A percentile compares a stretch with the other conserved stretches of the same genome.
phyloP scores from a whole-genome alignment of 2,797 vertebrate species.

The Podarcis siculus region DNA sequence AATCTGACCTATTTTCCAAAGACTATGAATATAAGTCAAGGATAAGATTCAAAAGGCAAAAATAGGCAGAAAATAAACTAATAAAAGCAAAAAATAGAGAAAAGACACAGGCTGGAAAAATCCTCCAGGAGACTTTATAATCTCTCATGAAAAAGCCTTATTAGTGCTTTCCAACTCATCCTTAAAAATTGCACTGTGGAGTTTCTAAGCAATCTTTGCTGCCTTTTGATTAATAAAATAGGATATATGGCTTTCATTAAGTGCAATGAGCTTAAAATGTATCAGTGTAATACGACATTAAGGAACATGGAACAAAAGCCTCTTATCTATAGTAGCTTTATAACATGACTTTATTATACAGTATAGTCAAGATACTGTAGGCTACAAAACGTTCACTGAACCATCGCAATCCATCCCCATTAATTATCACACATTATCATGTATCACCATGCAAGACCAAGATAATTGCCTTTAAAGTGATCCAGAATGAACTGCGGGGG shows the following conservation, averaged over 20 bases:
- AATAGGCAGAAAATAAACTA: constrained; percentile 1
- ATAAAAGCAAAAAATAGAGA: constrained; percentile 10
- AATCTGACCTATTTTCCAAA: constrained; percentile 37
- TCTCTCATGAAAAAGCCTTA: constrained; percentile 26
- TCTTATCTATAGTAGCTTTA: constrained; percentile 52
- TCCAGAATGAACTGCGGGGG: constrained; percentile 55
- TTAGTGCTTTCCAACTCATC: constrained; percentile 39
- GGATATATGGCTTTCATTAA: constrained; percentile 53
- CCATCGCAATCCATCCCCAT: constrained; percentile 43
- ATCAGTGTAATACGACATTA: constrained; percentile 42
- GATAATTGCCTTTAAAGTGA: constrained; percentile 57
- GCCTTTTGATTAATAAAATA: constrained; percentile 56
- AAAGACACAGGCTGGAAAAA: background rate
- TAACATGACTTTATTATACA: constrained; percentile 54
- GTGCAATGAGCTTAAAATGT: constrained; percentile 56
- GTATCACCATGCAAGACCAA: constrained; percentile 49
- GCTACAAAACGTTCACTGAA: constrained; percentile 54
- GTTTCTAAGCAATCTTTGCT: constrained; percentile 47
- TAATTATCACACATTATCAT: constrained; percentile 50
- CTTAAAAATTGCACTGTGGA: constrained; percentile 30
- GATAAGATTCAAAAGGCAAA: constrained; percentile 14
- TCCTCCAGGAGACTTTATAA: background rate
- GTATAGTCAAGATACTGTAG: constrained; percentile 49
- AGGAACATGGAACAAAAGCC: constrained; percentile 41
- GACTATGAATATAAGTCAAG: background rate